Base-by-base conservation (phyloP, 2,113 vertebrate species). In the Oreochromis niloticus region DNA sequence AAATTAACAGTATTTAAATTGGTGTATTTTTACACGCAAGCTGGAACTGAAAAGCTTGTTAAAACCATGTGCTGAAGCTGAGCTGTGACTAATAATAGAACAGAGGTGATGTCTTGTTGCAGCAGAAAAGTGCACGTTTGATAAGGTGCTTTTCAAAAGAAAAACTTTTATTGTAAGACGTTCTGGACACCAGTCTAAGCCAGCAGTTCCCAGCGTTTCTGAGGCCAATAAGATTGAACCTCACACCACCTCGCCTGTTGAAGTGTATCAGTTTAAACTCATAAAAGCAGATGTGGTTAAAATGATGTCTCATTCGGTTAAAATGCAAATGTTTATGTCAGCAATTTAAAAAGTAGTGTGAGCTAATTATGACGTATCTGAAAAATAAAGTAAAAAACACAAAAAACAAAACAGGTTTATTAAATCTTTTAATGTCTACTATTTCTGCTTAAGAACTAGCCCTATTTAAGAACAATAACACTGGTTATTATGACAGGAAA, bases 21-120 rank as follows among this genome's bases (percentile, higher is more conserved):
- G 22, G n/a, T 82, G 24, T 81, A 14, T 82, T 91, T 85, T 66
- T 66, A 16, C 85, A 63, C 80, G 9, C 55, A 71, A 75, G 83
- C 57, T 19, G 48, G 34, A 56, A 19, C 66, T 88, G 79, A 85
- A 91, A 83, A 79, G 66, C 88, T 43, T 82, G 86, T 90, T 85
- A 68, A 75, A 87, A 79, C 57, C 52, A 61, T 52, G 88, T 46
- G 81, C 27, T 57, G 83, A 82, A 30, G 48, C 55, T 5, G 85
- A 86, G 80, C 17, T 55, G 46, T n/a, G 57, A 71, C 43, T 87
- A 88, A 57, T 92, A 92, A 93, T 89, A 93, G 87, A 88, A 82
- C 68, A 83, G 85, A 93, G 82, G 54, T 88, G 71, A 84, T 41
- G 85, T 61, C 46, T 39, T 80, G 63, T n/a, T 82, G 73, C 86